These are phyloP conservation scores for Allolobophora icterica DNA, from an alignment of 2,888 invertebrate species.

Conservation along the genomic window DNA sequence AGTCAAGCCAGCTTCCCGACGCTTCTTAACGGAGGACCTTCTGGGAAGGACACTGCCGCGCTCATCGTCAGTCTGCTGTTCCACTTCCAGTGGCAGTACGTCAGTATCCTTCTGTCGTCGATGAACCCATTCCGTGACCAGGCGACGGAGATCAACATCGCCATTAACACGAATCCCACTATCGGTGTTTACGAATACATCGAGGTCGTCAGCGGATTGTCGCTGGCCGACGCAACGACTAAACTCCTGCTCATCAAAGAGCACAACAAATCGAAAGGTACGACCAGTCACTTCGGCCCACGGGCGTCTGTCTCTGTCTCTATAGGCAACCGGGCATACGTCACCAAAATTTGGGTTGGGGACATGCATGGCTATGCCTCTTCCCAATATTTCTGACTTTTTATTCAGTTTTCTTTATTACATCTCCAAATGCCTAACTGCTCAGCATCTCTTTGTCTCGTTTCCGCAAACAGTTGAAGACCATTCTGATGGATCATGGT, in stretches of 20 bases:
- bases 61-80: background rate
- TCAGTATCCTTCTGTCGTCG: background rate
- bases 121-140: background rate
- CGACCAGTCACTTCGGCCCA: background rate
- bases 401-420: no score
- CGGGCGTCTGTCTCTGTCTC: background rate
- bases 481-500: background rate
- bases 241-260: background rate
- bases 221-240: background rate
- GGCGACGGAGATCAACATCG: background rate
- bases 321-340: no score
- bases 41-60: background rate
- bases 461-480: background rate
- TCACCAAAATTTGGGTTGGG: background rate
- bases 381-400: no score
- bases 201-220: background rate
- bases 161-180: background rate
- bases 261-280: background rate
- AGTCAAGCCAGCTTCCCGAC: background rate
- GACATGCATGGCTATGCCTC: no score
- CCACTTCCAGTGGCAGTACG: conserved; percentile 14
- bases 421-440: no score
- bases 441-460: background rate
- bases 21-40: background rate
- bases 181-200: background rate